Base-by-base conservation (phyloP, 2,113 vertebrate genomes). In the Pseudonaja textilis region DNA sequence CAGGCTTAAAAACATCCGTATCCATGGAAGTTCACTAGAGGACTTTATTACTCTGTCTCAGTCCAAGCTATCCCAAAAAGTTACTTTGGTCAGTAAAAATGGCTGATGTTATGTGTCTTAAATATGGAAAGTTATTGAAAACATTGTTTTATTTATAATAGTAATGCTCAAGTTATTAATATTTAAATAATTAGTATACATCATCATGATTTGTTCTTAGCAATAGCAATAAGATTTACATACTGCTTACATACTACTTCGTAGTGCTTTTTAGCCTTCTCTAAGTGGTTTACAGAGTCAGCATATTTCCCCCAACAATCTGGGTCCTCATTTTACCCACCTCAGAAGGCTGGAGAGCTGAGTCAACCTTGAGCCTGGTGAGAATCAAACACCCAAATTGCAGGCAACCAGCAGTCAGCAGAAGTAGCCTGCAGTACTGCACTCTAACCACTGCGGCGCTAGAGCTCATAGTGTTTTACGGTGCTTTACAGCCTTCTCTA, bases 141-240 rank as follows among this genome's bases (percentile, higher is more conserved):
- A 9, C 26, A 34, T 88, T 47, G 42, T 39, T 86, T 87, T 52
- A 6, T 87, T 87, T 2, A 16, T 52, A 34, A 29, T 2, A 52
- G 25, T 57, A 26, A 18, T 26, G 86, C 86, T 87, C 47, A 52
- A 2, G 14, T 74, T 34, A n/a, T 74, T 74, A 74, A 74, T 74
- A 74, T 45, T 45, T 85, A 86, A 86, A 26, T 89, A 61, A 93
- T 39, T 50, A 26, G 47, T 61, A 22, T 14, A 50, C 3, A 74
- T 4, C 0, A 45, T 50, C 87, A 59, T 90, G 92, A 93, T 94
- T 95, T 57, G 93, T 95, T 96, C 95, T 61, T 91, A 61, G 25
- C 59, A 61, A 61, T 61, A 29, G 26, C 3, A 64, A 5, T 64
- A 25, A 29, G 26, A 29, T 26, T 64, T 11, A 11, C 11, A 64